Base-by-base conservation (phyloP, 2,888 invertebrate species). In the Eustalomyia histrio region DNA sequence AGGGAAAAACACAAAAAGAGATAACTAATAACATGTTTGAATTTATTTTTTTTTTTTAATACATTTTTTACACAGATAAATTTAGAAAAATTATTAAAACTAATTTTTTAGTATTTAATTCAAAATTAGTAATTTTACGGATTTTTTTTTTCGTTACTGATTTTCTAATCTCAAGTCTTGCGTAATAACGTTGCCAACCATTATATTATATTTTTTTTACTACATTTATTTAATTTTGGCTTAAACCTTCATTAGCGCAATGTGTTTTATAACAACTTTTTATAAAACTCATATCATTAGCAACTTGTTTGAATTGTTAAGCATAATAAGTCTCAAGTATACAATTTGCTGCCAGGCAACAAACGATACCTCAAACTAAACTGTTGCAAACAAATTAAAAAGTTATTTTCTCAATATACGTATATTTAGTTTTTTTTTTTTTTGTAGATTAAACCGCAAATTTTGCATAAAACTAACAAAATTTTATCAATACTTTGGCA, bases 351-450 rank as follows among this genome's bases (percentile, higher is more conserved):
- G 12, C 10, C 14, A 39, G 39, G 39, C 39, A 39, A 52, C 69
- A 81, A 81, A 78, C 78, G 76, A 81, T 81, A 81, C 78, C 74
- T 78, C 81, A 74, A 78, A 81, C n/a, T 57, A 57, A 71, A 71
- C 81, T 74, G 61, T 78, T 81, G 81, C 61, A 72, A 81, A 67
- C 76, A 81, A 81, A 81, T 81, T 81, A 81, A 74, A 81, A 75
- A 78, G 65, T 69, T 81, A 78, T 61, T 63, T 33, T 18, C 21
- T 21, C 33, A 29, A 4, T 21, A 21, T n/a, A n/a, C n/a, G n/a
- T n/a, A n/a, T n/a, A n/a, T n/a, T n/a, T n/a, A n/a, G n/a, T n/a
- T n/a, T 29, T 24, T 55, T 43, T 43, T 58, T 58, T 33, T 57
- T 16, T 33, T 16, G 16, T 9, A 16, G 29, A 29, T 57, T 57